These are phyloP conservation scores for Protomyctophum bolini DNA, from an alignment of 2,113 vertebrate genomes.

Conservation along the genomic window DNA sequence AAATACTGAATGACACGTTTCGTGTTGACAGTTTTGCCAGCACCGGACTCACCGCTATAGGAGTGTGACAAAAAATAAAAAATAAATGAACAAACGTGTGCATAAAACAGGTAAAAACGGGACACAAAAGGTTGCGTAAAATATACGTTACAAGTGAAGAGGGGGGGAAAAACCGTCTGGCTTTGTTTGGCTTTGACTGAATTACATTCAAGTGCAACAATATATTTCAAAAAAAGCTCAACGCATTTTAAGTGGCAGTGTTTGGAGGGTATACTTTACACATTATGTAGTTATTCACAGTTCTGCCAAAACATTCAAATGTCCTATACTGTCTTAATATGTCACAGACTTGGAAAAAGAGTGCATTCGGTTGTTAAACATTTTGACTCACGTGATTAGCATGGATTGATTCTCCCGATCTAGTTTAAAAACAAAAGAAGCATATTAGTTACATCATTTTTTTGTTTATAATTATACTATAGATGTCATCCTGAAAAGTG, in stretches of 20 bases:
- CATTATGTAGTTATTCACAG: neutral
- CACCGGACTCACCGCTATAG: constrained; percentile 95
- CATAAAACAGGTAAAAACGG: constrained; percentile 55
- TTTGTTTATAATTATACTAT: neutral
- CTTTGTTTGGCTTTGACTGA: too few species aligned
- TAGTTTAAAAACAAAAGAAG: constrained; percentile 64
- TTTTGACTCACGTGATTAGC: constrained; percentile 93
- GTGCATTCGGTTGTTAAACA: neutral
- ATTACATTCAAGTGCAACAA: constrained; percentile 2
- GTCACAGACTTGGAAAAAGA: too few species aligned
- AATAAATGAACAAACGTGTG: constrained; percentile 39
- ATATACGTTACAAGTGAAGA: constrained; percentile 20
- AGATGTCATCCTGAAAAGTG: neutral
- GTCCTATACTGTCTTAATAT: neutral
- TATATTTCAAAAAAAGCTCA: constrained; percentile 15
- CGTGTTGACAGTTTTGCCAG: constrained; percentile 99
- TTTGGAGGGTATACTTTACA: constrained; percentile 9
- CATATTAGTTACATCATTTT: neutral
- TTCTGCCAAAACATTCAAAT: constrained; percentile 1
- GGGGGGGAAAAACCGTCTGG: constrained; percentile 9
- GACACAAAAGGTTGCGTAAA: constrained; percentile 39
- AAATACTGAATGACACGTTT: constrained; percentile 99
- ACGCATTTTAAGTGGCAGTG: constrained; percentile 17
- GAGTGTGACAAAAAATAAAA: constrained; percentile 78
- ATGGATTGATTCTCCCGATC: constrained; percentile 97